Conservation (phyloP, 2,113 vertebrate species). For the Eudyptes chrysolophus region DNA sequence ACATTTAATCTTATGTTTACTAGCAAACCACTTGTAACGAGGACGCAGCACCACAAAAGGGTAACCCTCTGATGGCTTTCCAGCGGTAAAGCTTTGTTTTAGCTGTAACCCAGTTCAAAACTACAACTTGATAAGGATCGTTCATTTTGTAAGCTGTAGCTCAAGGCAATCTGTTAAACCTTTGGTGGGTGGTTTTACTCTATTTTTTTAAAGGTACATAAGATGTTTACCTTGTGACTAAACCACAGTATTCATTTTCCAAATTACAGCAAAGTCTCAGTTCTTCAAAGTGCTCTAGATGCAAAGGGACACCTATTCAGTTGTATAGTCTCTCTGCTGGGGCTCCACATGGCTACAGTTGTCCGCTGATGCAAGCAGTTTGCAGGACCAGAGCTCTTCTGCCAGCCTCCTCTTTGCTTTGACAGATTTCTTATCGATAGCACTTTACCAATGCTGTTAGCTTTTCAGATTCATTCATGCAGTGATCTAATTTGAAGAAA, state of each 20-base stretch:
- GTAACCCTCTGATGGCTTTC: constrained; percentile 36
- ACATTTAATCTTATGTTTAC: constrained; percentile 72
- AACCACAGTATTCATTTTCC: not conserved
- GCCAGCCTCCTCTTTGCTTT: not conserved
- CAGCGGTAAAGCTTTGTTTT: constrained; percentile 31
- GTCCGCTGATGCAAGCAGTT: not conserved
- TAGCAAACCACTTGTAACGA: constrained; percentile 38
- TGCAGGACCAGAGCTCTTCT: not conserved
- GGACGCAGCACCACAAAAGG: not conserved
- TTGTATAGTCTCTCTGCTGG: not conserved
- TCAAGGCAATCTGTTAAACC: not conserved
- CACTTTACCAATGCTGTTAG: not conserved
- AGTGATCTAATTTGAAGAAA: not conserved
- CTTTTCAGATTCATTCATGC: not conserved
- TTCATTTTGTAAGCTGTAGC: not conserved
- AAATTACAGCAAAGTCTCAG: not conserved
- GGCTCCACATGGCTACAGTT: not conserved
- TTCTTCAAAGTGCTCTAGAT: not conserved
- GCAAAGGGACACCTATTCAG: not conserved
- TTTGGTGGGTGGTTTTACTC: not conserved
- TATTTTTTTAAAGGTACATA: not conserved
- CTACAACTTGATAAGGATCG: not conserved
- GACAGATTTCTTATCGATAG: not conserved
- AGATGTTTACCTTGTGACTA: not conserved
- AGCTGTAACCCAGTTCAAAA: constrained; percentile 25